A percentile compares a stretch with the other conserved stretches of the same genome.
phyloP scores from a whole-genome alignment of 2,113 vertebrate genomes.

The Phrynocephalus versicolor region DNA sequence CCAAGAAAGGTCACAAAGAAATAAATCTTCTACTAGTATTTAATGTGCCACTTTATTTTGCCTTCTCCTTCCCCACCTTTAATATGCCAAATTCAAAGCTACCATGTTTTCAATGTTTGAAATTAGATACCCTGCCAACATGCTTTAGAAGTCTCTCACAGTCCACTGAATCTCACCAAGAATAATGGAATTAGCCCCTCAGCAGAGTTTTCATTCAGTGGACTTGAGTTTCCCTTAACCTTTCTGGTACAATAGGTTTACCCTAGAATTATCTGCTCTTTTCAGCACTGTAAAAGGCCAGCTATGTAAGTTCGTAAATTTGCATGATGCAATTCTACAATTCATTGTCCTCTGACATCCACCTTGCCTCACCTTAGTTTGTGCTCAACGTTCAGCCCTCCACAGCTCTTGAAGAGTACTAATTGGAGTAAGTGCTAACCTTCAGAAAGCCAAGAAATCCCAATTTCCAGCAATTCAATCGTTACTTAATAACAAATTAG shows the following conservation, averaged over 20 bases:
- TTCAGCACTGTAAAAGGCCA: constrained; percentile 35
- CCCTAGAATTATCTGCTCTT: constrained; percentile 32
- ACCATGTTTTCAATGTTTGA: background rate
- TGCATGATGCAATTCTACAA: constrained; percentile 10
- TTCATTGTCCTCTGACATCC: constrained; percentile 29
- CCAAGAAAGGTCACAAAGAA: too few species aligned
- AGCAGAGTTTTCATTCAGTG: constrained; percentile 18
- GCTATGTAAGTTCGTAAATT: constrained; percentile 30
- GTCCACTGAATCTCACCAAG: constrained; percentile 21
- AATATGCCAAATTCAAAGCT: too few species aligned
- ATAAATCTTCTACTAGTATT: too few species aligned
- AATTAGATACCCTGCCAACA: constrained; percentile 21
- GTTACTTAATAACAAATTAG: constrained; percentile 28
- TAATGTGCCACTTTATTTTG: too few species aligned
- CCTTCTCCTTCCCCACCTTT: too few species aligned
- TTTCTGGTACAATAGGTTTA: constrained; percentile 23
- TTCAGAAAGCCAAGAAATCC: constrained; percentile 30
- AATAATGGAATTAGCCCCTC: background rate
- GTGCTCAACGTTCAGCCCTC: background rate
- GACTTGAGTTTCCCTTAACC: background rate
- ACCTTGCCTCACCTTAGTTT: constrained; percentile 7
- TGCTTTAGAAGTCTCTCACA: constrained; percentile 15
- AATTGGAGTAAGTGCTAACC: background rate
- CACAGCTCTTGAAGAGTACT: background rate
- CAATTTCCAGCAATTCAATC: background rate